Evolutionary conservation across 2,888 invertebrate species (phyloP).

Genomic region (Morinoia aosen): DNA sequence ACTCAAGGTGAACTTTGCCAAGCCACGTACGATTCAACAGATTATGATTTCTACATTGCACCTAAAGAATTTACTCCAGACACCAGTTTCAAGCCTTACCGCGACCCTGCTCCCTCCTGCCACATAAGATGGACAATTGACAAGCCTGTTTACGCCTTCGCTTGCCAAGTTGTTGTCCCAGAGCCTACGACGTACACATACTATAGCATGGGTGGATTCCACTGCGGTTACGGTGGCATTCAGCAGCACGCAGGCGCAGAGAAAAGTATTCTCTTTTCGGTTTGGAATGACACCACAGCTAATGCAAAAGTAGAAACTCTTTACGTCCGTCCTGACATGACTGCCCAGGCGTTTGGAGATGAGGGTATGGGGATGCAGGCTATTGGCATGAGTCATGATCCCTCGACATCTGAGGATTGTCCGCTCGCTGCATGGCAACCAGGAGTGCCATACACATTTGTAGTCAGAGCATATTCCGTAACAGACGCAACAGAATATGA

Average conservation of each 20-base stretch:
- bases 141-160: not conserved
- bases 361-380: constrained; percentile 26
- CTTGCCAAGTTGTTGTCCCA: constrained; percentile 7
- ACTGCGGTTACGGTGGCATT: constrained; percentile 32
- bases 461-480: not conserved
- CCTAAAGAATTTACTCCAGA: constrained; percentile 14
- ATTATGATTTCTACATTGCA: constrained; percentile 2
- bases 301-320: not conserved
- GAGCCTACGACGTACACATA: not conserved
- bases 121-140: not conserved
- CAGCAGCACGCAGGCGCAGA: not conserved
- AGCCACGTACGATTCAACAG: not conserved
- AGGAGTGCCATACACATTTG: constrained; percentile 16
- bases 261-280: constrained; percentile 19
- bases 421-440: not conserved
- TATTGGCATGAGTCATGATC: not conserved
- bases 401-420: not conserved
- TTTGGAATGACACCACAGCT: not conserved
- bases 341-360: not conserved
- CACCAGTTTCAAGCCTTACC: not conserved
- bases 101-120: constrained; percentile 31
- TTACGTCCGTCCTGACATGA: not conserved
- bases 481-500: not conserved
- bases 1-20: not conserved
- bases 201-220: constrained; percentile 15